phyloP scores from a whole-genome alignment of 2,888 invertebrate species.

The Yponomeuta malinellus region DNA sequence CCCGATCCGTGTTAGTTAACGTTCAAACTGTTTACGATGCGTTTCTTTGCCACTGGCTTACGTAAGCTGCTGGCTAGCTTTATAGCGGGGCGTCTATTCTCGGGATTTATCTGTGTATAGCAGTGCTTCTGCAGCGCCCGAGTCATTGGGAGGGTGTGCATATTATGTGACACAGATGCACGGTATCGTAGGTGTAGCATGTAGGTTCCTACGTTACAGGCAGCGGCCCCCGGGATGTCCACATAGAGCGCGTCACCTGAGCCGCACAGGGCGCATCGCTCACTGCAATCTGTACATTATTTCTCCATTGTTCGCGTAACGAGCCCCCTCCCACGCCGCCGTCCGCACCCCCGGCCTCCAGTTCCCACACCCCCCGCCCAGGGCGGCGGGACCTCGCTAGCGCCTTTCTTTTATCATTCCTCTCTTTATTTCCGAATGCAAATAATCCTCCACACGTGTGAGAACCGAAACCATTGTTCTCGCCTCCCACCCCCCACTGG shows the following conservation, averaged over 20 bases:
- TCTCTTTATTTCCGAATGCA: slow-evolving; percentile 78
- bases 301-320: slow-evolving; percentile 77
- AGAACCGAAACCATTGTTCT: slow-evolving; percentile 77
- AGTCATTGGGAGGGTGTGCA: not conserved
- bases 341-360: slow-evolving; percentile 37
- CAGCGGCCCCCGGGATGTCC: slow-evolving; percentile 1
- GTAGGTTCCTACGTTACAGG: not conserved
- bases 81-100: not conserved
- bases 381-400: slow-evolving; percentile 73
- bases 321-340: slow-evolving; percentile 57
- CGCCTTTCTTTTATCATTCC: slow-evolving; percentile 77
- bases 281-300: slow-evolving; percentile 77
- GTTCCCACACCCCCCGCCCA: slow-evolving; percentile 64
- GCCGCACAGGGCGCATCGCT: slow-evolving; percentile 73
- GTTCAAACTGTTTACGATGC: slow-evolving; percentile 30
- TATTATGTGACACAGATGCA: not conserved
- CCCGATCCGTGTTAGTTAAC: slow-evolving; percentile 20
- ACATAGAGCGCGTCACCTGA: slow-evolving; percentile 62
- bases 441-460: slow-evolving; percentile 78
- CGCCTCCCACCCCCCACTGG: slow-evolving; percentile 63
- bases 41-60: slow-evolving; percentile 16
- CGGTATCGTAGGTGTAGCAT: not conserved
- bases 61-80: not conserved
- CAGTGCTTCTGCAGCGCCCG: not conserved
- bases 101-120: not conserved